phyloP scores from a whole-genome alignment of 1,140 invertebrate species.

The Apolygus lucorum region DNA sequence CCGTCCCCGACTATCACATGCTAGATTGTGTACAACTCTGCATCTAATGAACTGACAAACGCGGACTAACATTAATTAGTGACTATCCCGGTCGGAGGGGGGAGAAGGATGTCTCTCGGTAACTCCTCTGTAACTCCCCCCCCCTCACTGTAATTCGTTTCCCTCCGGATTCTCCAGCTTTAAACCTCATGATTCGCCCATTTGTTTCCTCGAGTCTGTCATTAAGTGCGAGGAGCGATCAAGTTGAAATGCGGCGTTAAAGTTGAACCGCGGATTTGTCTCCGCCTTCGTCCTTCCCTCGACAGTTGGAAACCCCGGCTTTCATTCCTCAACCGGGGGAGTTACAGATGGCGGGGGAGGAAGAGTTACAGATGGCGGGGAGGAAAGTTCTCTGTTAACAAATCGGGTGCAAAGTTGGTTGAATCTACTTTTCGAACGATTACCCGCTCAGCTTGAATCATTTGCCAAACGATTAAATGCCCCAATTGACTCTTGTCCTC shows the following conservation, averaged over 20 bases:
- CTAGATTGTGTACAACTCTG: slow-evolving; percentile 18
- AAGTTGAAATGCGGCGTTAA: slow-evolving; percentile 3
- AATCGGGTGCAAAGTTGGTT: background rate
- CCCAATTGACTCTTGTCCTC: too few relatives aligned
- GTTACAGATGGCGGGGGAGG: too few relatives aligned
- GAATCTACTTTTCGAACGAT: background rate
- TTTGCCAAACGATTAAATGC: background rate
- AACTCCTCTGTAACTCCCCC: too few relatives aligned
- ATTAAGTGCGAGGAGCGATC: slow-evolving; percentile 1
- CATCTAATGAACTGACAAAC: slow-evolving; percentile 19
- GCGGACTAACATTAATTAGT: slow-evolving; percentile 14
- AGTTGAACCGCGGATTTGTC: background rate
- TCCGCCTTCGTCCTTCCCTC: background rate
- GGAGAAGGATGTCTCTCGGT: too few relatives aligned
- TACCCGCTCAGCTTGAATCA: background rate
- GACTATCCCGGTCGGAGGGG: background rate
- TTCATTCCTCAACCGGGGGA: background rate
- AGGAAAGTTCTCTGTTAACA: background rate
- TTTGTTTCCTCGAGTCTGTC: slow-evolving; percentile 12
- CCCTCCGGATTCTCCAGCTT: too few relatives aligned
- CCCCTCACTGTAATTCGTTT: too few relatives aligned
- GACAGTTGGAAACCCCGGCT: background rate
- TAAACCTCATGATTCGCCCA: slow-evolving; percentile 2
- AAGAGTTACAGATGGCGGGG: too few relatives aligned
- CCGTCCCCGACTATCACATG: slow-evolving; percentile 15